Evolutionary conservation across 2,888 invertebrate species (phyloP).

Genomic region (Xestia xanthographa): DNA sequence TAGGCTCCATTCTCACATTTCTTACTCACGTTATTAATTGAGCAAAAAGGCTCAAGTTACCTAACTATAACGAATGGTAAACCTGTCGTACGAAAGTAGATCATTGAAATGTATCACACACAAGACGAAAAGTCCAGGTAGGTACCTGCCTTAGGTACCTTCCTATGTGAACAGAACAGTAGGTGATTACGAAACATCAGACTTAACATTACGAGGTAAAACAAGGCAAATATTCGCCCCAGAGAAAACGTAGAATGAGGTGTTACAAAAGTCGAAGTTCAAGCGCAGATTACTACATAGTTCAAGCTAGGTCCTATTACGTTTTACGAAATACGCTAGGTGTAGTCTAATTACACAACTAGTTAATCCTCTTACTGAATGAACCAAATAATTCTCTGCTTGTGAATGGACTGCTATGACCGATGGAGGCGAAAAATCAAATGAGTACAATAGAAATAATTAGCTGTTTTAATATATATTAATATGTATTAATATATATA

Average conservation of each 20-base stretch:
- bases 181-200: constrained; percentile 21
- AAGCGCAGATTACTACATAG: constrained; percentile 46
- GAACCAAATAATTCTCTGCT: constrained; percentile 22
- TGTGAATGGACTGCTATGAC: constrained; percentile 20
- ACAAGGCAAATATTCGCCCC: constrained; percentile 8
- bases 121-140: constrained; percentile 10
- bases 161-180: constrained; percentile 1
- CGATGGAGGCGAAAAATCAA: background rate
- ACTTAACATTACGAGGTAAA: constrained; percentile 4
- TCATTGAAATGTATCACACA: constrained; percentile 45
- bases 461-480: too few species aligned
- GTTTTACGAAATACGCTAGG: constrained; percentile 22
- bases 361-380: constrained; percentile 45
- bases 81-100: constrained; percentile 50
- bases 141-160: background rate
- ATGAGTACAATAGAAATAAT: background rate
- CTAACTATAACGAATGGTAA: constrained; percentile 40
- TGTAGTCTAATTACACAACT: constrained; percentile 6
- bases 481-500: too few species aligned
- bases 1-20: constrained; percentile 60
- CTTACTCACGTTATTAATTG: constrained; percentile 62
- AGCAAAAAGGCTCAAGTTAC: constrained; percentile 55
- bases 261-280: constrained; percentile 35
- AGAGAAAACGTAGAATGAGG: background rate
- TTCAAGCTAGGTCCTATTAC: constrained; percentile 25